Evolutionary conservation across 2,888 invertebrate genomes (phyloP).

Genomic region (Prosapia bicincta): DNA sequence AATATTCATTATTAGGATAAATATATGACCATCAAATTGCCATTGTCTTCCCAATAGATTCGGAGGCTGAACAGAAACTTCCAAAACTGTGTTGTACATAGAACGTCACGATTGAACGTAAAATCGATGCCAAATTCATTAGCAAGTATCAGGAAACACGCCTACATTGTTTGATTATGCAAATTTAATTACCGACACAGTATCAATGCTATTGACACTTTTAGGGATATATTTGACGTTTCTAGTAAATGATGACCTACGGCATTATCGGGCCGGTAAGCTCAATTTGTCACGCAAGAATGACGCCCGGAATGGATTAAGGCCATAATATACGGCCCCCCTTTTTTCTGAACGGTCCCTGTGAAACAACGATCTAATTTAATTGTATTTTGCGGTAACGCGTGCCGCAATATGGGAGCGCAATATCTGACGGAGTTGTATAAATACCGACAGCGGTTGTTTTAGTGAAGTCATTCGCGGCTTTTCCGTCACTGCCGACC

Average conservation of each 20-base stretch:
- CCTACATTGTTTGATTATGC: neutral
- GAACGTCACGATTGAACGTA: neutral
- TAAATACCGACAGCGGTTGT: no score
- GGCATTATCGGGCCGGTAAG: neutral
- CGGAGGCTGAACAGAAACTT: no score
- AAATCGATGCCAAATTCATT: neutral
- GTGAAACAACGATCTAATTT: neutral
- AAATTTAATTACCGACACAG: neutral
- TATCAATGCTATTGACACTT: neutral
- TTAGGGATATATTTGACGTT: neutral
- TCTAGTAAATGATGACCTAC: neutral
- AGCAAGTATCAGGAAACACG: neutral
- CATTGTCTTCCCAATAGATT: no score
- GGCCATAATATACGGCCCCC: neutral
- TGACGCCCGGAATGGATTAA: neutral
- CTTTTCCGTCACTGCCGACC: no score
- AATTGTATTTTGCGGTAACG: neutral
- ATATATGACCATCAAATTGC: no score
- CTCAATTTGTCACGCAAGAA: neutral
- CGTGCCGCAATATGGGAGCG: neutral
- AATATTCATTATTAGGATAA: no score
- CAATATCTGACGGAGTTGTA: neutral
- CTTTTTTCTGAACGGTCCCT: neutral
- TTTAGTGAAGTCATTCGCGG: no score
- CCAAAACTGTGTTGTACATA: no score